These are phyloP conservation scores for Cyphomyrus plagiostoma DNA, from an alignment of 2,113 vertebrate genomes.

Conservation along the genomic window DNA sequence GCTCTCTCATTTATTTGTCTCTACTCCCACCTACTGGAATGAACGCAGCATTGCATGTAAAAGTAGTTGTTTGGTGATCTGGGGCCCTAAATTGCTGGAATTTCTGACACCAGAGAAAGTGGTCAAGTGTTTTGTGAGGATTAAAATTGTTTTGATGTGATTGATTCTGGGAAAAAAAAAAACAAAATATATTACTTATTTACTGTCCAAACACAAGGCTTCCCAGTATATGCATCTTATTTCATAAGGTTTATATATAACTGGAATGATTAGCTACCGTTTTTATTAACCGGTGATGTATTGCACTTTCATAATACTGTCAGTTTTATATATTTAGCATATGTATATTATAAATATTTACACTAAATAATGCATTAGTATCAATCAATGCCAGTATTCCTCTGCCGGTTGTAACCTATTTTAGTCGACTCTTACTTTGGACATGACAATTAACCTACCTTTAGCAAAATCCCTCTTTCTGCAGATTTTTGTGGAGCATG, in stretches of 20 bases:
- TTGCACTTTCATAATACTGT: neutral
- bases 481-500: neutral
- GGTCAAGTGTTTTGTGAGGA: neutral
- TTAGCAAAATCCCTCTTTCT: neutral
- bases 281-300: neutral
- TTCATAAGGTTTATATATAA: neutral
- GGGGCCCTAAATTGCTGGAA: neutral
- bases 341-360: neutral
- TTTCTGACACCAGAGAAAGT: neutral
- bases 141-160: neutral
- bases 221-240: neutral
- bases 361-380: neutral
- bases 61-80: neutral
- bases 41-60: conserved; percentile 1
- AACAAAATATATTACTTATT: neutral
- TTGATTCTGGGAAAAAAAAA: neutral
- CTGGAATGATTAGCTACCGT: neutral
- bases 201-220: neutral
- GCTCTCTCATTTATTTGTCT: neutral
- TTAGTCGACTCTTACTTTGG: neutral
- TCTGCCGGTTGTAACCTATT: neutral
- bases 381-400: neutral
- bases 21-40: conserved; percentile 18
- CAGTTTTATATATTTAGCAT: neutral
- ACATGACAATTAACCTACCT: neutral